Base-by-base conservation (phyloP, 2,797 vertebrate genomes). In the Tachyglossus aculeatus region DNA sequence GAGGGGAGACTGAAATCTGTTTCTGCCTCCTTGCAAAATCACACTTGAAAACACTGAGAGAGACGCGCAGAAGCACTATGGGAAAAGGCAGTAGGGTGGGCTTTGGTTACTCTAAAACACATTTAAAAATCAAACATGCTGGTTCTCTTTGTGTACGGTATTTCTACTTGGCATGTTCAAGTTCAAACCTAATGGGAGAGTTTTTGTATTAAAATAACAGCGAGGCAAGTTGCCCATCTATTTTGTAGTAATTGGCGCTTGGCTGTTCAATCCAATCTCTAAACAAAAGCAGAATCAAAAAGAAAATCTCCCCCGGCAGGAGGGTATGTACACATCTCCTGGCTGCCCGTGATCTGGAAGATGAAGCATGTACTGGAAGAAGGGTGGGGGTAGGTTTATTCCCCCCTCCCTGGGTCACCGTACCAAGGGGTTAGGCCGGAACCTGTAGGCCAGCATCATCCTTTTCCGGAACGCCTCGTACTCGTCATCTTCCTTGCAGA, bases 391-490 rank as follows among this genome's bases (percentile, higher is more conserved):
- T n/a, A n/a, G n/a, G n/a, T n/a, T 27, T 15, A 18, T 31, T 48
- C 45, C 2, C 45, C n/a, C n/a, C n/a, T n/a, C n/a, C n/a, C n/a
- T n/a, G 37, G 6, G 9, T 2, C 14, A 18, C 36, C 87, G 44
- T 89, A 99, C 97, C 96, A 99, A 70, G 1, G 97, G 97, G 74
- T 99, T 99, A 12, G 97, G 97, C 56, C 97, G 94, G 94, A 99
- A 99, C 36, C 98, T 94, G 77, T 99, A 98, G 1, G 97, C 97
- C 32, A 99, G 91, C 98, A 99, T 99, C 98, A 99, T 99, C 57
- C 98, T 93, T 76, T 99, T 99, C 8, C 98, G 95, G 83, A 96
- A 99, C 1, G 98, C 98, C 34, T 99, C 97, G 1, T 97, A 99
- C 79, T 99, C 98, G 1, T 99, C 98, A 0, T 99, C 98, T 18